A percentile compares a stretch with the other conserved stretches of the same genome.
These are phyloP conservation scores for Nycticebus coucang DNA, from an alignment of 2,113 vertebrate species.

Conservation along the genomic window DNA sequence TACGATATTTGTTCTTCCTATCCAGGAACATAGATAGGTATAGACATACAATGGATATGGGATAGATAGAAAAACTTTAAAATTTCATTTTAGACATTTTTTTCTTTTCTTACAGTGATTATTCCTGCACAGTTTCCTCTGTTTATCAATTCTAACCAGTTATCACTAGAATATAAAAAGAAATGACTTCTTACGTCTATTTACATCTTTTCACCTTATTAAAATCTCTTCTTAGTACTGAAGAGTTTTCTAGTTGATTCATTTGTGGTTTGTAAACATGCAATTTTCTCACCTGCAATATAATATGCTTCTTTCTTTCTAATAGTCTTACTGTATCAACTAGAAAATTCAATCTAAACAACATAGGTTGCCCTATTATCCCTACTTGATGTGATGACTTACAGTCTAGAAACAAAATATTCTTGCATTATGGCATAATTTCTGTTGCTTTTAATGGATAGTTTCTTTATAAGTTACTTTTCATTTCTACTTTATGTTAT, in stretches of 20 bases:
- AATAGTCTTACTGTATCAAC: not conserved
- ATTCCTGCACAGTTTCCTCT: not conserved
- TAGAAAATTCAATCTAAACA: not conserved
- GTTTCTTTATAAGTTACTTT: not conserved
- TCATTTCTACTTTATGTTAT: not conserved
- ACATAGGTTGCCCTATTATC: not conserved
- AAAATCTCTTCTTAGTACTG: not conserved
- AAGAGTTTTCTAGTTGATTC: not conserved
- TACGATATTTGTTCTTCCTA: conserved; percentile 15
- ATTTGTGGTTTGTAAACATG: not conserved
- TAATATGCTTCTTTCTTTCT: not conserved
- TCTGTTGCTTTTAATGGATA: not conserved
- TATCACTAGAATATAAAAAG: not conserved
- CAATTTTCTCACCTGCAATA: not conserved
- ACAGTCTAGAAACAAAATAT: not conserved
- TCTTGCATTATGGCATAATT: not conserved
- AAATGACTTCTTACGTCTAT: not conserved
- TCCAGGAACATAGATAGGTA: not conserved
- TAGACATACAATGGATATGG: not conserved
- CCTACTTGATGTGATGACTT: not conserved
- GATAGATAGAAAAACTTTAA: not conserved
- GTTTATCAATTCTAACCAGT: not conserved
- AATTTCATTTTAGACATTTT: conserved; percentile 6
- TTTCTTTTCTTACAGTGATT: conserved; percentile 12
- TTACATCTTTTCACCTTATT: conserved; percentile 18